These are phyloP conservation scores for Linhomoeus sp. DNA, from an alignment of 2,888 invertebrate genomes.

Conservation along the genomic window DNA sequence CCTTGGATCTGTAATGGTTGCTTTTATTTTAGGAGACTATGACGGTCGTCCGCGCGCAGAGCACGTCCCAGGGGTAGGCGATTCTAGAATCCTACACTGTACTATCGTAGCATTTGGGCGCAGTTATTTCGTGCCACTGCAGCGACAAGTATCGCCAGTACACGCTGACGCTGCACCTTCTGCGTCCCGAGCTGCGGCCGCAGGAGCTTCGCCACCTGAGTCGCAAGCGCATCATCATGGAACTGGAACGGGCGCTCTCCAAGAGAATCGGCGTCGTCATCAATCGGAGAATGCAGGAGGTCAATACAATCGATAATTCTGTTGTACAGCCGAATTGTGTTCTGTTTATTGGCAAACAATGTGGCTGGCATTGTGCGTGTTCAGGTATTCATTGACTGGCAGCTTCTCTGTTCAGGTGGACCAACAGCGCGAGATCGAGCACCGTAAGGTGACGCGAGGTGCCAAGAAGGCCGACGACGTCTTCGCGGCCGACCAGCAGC, in stretches of 20 bases:
- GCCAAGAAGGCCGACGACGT: background rate
- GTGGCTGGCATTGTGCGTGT: no score
- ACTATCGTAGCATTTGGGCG: no score
- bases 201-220: slow-evolving; percentile 46
- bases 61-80: background rate
- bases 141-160: slow-evolving; percentile 39
- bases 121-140: background rate
- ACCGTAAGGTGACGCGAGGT: background rate
- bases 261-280: background rate
- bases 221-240: slow-evolving; percentile 26
- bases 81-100: no score
- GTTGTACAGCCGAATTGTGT: no score
- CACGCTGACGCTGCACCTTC: slow-evolving; percentile 48
- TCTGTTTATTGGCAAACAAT: background rate
- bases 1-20: no score
- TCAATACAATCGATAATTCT: no score
- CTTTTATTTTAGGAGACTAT: background rate
- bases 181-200: slow-evolving; percentile 53
- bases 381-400: no score
- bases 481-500: background rate
- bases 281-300: slow-evolving; percentile 1
- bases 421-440: background rate
- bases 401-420: no score
- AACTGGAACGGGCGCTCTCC: slow-evolving; percentile 2
- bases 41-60: background rate